Base-by-base conservation (phyloP, 1,140 invertebrate species). In the Drosophila melanica region DNA sequence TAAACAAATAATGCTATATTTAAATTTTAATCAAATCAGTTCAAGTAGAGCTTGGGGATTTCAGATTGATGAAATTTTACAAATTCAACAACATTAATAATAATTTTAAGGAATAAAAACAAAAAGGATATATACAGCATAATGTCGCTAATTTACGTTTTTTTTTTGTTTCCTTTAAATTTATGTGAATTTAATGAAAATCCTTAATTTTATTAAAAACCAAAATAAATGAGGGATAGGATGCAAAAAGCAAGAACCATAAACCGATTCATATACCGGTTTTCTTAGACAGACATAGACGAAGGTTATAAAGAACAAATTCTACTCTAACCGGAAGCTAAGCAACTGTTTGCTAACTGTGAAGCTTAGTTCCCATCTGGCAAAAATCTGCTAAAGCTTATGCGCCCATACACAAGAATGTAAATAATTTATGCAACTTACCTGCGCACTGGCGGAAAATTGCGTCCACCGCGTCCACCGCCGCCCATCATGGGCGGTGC, bases 371-470 rank as follows among this genome's bases (percentile, higher is more conserved):
- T 41, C n/a, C 39, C 39, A 7, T 2, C 39, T 41, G 39, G n/a
- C 4, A 5, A 6, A 41, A 41, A 12, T 9, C 42, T 10, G 14
- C 16, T 45, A 20, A 18, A 4, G 33, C 33, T 54, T 4, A 33
- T 37, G 27, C 33, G 18, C 11, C 51, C 62, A 18, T 35, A 47
- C 35, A 27, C 14, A 54, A 5, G 27, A 35, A 27, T 14, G 5
- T 4, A 16, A 18, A 23, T 11, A 18, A 37, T 39, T 18, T 18
- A 30, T 30, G 45, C 0, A 35, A 81, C 80, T 86, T 73, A 92
- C 91, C 91, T 92, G 79, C 91, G 84, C 53, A 39, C 82, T 57
- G 73, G 87, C 39, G 75, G 73, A 3, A 91, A 91, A 51, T 86
- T 86, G 57, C 90, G 78, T 59, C 85, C 84, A 20, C 90, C 86